Conservation (phyloP, 1,140 invertebrate genomes). For the Ips nitidus region DNA sequence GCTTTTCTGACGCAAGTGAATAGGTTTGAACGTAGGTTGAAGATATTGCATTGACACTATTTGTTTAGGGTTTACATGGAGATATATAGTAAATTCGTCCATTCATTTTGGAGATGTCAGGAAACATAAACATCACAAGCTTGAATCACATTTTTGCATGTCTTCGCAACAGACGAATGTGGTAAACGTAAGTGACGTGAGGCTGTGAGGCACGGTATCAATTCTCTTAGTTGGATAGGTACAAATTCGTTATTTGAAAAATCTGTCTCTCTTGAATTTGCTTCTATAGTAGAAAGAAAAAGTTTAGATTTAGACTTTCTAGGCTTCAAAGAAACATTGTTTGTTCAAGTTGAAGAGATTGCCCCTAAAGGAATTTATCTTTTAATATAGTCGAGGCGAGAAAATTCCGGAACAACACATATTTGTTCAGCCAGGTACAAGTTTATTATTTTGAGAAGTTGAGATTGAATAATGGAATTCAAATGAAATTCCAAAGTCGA, state of each 20-base stretch:
- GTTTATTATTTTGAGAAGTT: too few relatives aligned
- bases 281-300: too few relatives aligned
- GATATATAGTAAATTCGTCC: slow-evolving; percentile 14
- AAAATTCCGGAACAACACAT: too few relatives aligned
- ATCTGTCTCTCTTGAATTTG: too few relatives aligned
- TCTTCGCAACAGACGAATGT: slow-evolving; percentile 5
- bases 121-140: slow-evolving; percentile 11
- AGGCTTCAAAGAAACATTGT: not conserved
- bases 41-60: slow-evolving; percentile 18
- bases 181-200: slow-evolving; percentile 5
- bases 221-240: not conserved
- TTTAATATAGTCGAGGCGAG: not conserved
- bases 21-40: not conserved
- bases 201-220: not conserved
- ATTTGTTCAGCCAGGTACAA: too few relatives aligned
- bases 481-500: too few relatives aligned
- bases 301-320: too few relatives aligned
- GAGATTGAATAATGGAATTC: too few relatives aligned
- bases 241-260: too few relatives aligned
- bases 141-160: slow-evolving; percentile 16
- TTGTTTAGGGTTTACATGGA: slow-evolving; percentile 10
- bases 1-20: not conserved
- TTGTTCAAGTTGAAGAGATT: slow-evolving; percentile 2
- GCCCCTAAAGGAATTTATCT: slow-evolving; percentile 6
- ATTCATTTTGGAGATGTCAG: slow-evolving; percentile 16